These are phyloP conservation scores for Nemotelus nigrinus DNA, from an alignment of 2,888 invertebrate species.

Conservation along the genomic window DNA sequence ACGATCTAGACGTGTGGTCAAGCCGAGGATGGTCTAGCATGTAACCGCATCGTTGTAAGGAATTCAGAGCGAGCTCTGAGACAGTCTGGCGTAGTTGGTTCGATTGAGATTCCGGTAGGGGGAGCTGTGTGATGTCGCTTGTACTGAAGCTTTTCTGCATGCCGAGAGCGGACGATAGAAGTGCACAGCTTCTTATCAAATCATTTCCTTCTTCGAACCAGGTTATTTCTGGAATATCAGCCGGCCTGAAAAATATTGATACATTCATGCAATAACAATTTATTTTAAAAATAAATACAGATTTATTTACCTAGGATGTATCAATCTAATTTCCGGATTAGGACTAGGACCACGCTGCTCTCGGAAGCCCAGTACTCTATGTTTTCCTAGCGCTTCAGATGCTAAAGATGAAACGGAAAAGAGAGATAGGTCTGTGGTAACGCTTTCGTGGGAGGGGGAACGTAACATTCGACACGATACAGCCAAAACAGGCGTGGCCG, in stretches of 20 bases:
- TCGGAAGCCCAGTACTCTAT: constrained; percentile 66
- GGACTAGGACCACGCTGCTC: constrained; percentile 74
- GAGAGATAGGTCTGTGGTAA: constrained; percentile 82
- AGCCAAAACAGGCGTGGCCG: constrained; percentile 58
- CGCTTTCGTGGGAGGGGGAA: constrained; percentile 85
- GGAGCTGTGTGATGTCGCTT: constrained; percentile 75
- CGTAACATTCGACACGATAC: constrained; percentile 74
- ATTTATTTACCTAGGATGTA: constrained; percentile 51
- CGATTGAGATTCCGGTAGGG: constrained; percentile 63
- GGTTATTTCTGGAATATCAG: constrained; percentile 72
- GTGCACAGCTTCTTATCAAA: constrained; percentile 81
- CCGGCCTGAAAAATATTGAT: constrained; percentile 56
- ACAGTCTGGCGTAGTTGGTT: constrained; percentile 64
- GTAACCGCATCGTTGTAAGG: constrained; percentile 68
- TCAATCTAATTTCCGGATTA: constrained; percentile 71
- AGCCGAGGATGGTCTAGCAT: constrained; percentile 69
- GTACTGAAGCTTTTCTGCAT: constrained; percentile 87
- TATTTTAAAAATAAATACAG: not conserved
- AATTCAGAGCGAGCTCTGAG: constrained; percentile 70
- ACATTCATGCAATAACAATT: not conserved
- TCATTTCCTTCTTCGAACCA: constrained; percentile 82
- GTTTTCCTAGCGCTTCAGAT: constrained; percentile 66
- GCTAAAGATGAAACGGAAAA: constrained; percentile 79
- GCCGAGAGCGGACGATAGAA: constrained; percentile 80
- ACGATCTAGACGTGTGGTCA: constrained; percentile 74